A percentile compares a stretch with the other conserved stretches of the same genome.
Conservation (phyloP, 2,113 vertebrate genomes). For the Onychostruthus taczanowskii region DNA sequence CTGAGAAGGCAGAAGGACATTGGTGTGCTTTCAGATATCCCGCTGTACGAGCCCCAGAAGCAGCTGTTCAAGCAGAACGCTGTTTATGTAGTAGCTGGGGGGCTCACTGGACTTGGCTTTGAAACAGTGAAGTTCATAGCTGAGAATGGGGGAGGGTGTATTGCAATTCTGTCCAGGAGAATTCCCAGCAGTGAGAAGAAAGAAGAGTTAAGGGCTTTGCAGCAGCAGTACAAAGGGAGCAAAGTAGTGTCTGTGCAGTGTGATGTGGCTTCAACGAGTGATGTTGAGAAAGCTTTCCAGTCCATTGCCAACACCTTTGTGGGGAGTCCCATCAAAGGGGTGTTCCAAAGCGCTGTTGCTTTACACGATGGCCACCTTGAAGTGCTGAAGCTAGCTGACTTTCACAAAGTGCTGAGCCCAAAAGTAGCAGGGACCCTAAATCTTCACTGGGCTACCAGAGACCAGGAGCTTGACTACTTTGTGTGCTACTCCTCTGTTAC, state of each 20-base stretch:
- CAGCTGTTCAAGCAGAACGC: conserved; percentile 73
- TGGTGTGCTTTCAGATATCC: conserved; percentile 63
- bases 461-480: conserved; percentile 82
- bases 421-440: conserved; percentile 84
- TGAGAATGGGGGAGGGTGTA: conserved; percentile 73
- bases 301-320: conserved; percentile 67
- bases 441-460: conserved; percentile 79
- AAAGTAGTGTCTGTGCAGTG: conserved; percentile 74
- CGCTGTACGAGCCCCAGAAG: conserved; percentile 18
- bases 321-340: conserved; percentile 76
- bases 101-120: conserved; percentile 85
- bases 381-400: conserved; percentile 71
- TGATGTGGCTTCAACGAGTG: conserved; percentile 66
- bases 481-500: conserved; percentile 86
- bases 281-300: conserved; percentile 74
- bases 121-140: conserved; percentile 86
- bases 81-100: conserved; percentile 81
- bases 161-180: conserved; percentile 80
- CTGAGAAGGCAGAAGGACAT: conserved; percentile 40
- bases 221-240: conserved; percentile 53
- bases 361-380: conserved; percentile 78
- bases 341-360: conserved; percentile 86
- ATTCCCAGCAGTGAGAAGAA: conserved; percentile 61
- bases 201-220: conserved; percentile 71
- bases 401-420: conserved; percentile 80